Evolutionary conservation across 2,113 vertebrate genomes (phyloP).

Genomic region (Sarotherodon lohbergeri): DNA sequence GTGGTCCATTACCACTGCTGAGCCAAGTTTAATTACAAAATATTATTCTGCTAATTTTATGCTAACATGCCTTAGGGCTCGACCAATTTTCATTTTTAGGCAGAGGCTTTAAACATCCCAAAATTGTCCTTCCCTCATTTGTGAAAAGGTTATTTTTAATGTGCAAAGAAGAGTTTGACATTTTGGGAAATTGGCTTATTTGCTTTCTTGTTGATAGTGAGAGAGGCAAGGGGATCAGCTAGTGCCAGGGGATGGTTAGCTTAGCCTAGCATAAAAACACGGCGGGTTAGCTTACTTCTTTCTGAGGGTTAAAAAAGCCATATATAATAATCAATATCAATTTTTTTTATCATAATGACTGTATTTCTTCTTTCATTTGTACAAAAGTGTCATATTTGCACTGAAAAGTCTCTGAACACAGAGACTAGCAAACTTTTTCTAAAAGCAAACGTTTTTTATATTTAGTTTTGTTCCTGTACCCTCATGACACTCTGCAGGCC

Average conservation of each 20-base stretch:
- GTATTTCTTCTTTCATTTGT: background rate
- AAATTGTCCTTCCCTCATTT: background rate
- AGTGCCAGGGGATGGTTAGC: background rate
- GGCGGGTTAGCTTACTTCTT: background rate
- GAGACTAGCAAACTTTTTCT: background rate
- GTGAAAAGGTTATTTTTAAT: background rate
- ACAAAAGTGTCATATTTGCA: background rate
- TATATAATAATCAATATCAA: background rate
- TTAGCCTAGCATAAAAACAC: background rate
- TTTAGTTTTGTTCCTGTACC: background rate
- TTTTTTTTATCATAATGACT: background rate
- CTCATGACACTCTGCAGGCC: background rate
- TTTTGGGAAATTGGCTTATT: background rate
- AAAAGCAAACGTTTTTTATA: background rate
- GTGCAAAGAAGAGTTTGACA: background rate
- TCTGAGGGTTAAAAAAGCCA: background rate
- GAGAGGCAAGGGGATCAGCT: background rate
- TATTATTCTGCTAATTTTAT: conserved; percentile 1
- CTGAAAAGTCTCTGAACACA: background rate
- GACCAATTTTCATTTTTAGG: background rate
- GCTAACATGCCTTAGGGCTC: background rate
- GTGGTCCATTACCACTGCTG: background rate
- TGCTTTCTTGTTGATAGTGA: background rate
- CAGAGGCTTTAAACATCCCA: background rate
- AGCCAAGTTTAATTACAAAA: background rate